Percentiles rank a stretch among this genome's conserved stretches.
These are phyloP conservation scores for Hyppa rectilinea DNA, from an alignment of 2,888 invertebrate genomes.

Conservation along the genomic window DNA sequence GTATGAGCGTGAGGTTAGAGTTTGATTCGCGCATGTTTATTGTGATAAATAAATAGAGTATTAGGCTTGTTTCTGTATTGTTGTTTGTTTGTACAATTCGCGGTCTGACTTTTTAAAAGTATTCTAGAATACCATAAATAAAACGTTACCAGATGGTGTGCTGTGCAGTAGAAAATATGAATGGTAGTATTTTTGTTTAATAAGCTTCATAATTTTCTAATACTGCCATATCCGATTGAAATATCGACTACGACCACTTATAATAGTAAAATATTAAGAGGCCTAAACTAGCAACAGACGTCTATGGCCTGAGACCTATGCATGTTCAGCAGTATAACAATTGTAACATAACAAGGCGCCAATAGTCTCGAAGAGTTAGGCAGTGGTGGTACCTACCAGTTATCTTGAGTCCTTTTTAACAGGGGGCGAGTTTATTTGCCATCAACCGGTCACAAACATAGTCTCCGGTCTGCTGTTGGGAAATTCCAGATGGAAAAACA, in stretches of 20 bases:
- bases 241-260: background rate
- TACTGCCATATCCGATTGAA: conserved; percentile 1
- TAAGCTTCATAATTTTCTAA: conserved; percentile 4
- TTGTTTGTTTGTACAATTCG: background rate
- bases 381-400: too few relatives aligned
- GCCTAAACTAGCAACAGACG: conserved; percentile 9
- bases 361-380: too few relatives aligned
- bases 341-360: too few relatives aligned
- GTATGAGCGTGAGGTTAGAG: conserved; percentile 14
- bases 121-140: background rate
- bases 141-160: background rate
- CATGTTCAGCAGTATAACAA: background rate
- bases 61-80: background rate
- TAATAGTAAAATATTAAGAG: background rate
- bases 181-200: background rate
- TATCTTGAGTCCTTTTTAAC: too few relatives aligned
- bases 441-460: too few relatives aligned
- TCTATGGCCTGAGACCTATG: conserved; percentile 10
- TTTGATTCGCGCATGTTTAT: conserved; percentile 35
- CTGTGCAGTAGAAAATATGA: too few relatives aligned
- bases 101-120: background rate
- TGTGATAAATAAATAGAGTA: background rate
- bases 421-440: too few relatives aligned
- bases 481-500: too few relatives aligned
- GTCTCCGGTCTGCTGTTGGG: too few relatives aligned